These are phyloP conservation scores for Gracilinanus agilis DNA, from an alignment of 2,113 vertebrate species.

Conservation along the genomic window DNA sequence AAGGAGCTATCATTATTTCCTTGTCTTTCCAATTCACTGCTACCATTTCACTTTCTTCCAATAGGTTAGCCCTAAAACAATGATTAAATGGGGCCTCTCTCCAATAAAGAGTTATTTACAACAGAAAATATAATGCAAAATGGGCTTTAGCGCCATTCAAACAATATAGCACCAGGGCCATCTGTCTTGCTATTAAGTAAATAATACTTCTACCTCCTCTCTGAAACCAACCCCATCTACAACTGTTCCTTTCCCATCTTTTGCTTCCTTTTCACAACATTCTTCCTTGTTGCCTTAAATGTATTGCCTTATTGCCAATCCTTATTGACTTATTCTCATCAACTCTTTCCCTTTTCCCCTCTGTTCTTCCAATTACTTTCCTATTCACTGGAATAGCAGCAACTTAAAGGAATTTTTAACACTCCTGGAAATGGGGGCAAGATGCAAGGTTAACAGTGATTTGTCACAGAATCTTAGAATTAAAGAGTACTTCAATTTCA, in stretches of 20 bases:
- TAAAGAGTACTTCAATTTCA: background rate
- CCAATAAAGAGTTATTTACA: background rate
- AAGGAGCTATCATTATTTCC: background rate
- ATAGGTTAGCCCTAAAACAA: background rate
- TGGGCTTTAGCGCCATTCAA: background rate
- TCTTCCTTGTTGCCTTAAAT: background rate
- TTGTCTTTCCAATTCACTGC: background rate
- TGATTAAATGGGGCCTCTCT: background rate
- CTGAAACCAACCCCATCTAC: background rate
- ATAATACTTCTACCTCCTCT: background rate
- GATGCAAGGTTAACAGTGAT: background rate
- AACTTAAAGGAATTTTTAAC: background rate
- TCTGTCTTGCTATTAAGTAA: background rate
- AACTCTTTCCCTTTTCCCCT: slow-evolving; percentile 53
- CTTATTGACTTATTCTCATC: background rate
- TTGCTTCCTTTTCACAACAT: background rate
- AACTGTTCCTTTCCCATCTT: background rate
- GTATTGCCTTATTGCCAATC: slow-evolving; percentile 28
- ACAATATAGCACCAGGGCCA: background rate
- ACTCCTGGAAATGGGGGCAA: background rate
- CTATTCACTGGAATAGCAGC: background rate
- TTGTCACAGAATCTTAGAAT: background rate
- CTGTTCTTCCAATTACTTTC: slow-evolving; percentile 1
- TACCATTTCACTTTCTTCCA: background rate
- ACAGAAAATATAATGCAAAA: background rate